phyloP scores from a whole-genome alignment of 2,888 invertebrate species.

The Hofmannophila pseudospretella region DNA sequence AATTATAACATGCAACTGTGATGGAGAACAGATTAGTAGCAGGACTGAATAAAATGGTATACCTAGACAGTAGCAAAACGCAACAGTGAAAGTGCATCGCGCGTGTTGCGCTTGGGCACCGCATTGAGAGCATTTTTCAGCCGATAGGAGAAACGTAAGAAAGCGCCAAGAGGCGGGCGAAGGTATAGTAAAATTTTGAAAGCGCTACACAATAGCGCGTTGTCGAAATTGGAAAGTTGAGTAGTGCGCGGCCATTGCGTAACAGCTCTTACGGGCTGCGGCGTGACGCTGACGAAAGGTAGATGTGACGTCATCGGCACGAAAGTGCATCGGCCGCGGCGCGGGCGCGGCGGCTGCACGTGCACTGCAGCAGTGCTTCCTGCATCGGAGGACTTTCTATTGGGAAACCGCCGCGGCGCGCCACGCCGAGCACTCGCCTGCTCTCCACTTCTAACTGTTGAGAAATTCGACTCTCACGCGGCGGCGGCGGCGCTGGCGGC shows the following conservation, averaged over 20 bases:
- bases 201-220: conserved; percentile 77
- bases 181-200: conserved; percentile 71
- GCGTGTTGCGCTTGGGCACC: conserved; percentile 48
- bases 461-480: conserved; percentile 66
- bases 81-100: conserved; percentile 70
- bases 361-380: conserved; percentile 55
- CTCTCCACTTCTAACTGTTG: conserved; percentile 49
- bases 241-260: conserved; percentile 69
- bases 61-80: conserved; percentile 35
- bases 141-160: conserved; percentile 66
- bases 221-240: conserved; percentile 78
- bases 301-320: conserved; percentile 67
- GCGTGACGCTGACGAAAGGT: conserved; percentile 73
- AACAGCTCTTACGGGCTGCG: conserved; percentile 70
- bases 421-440: conserved; percentile 33
- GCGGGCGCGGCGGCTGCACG: conserved; percentile 33
- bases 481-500: conserved; percentile 57
- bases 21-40: conserved; percentile 5
- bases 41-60: not conserved
- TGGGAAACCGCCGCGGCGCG: conserved; percentile 58
- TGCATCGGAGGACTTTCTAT: conserved; percentile 73
- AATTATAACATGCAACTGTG: not conserved
- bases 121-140: conserved; percentile 72
- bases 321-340: conserved; percentile 72
- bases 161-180: conserved; percentile 65